Conservation (phyloP, 2,113 vertebrate genomes). For the Pardalotus punctatus region DNA sequence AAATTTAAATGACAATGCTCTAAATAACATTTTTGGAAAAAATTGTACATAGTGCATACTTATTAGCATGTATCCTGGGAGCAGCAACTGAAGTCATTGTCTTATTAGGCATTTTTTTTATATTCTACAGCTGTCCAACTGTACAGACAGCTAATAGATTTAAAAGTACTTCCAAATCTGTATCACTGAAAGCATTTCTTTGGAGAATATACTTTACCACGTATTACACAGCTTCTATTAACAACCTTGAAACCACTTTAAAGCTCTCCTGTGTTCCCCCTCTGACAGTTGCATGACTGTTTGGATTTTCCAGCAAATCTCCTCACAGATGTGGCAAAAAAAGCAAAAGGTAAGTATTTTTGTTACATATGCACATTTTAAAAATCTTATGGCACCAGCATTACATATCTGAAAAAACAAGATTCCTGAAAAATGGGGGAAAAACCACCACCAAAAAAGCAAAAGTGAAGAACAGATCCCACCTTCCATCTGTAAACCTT, state of each 20-base stretch:
- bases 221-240: not conserved
- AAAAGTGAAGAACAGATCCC: not conserved
- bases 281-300: not conserved
- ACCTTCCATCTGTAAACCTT: not conserved
- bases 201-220: not conserved
- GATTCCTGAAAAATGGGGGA: not conserved
- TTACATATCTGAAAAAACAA: not conserved
- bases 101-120: not conserved
- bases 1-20: not conserved
- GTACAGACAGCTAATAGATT: not conserved
- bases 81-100: not conserved
- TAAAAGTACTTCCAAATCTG: not conserved
- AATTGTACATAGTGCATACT: not conserved
- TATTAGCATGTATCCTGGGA: not conserved
- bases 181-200: not conserved
- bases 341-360: not conserved
- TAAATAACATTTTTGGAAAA: not conserved
- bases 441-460: accelerated
- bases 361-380: not conserved
- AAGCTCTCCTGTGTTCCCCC: not conserved
- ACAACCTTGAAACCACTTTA: not conserved
- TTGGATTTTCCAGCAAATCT: not conserved
- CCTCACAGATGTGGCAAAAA: not conserved
- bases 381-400: not conserved
- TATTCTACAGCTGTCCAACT: not conserved